Conservation (phyloP, 2,113 vertebrate genomes). For the Pyxicephalus adspersus region DNA sequence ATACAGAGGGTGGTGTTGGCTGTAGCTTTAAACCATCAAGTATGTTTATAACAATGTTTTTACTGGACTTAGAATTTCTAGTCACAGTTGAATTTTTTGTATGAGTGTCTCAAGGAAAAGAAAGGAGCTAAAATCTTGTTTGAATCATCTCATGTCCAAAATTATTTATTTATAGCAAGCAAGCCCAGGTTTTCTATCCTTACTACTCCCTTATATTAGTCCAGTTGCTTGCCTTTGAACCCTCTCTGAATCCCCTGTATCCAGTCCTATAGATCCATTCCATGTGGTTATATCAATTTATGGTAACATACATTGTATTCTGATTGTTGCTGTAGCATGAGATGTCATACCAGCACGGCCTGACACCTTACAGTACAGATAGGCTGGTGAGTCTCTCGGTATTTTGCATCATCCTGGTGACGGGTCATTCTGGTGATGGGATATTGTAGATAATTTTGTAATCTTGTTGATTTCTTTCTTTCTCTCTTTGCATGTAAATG, state of each 20-base stretch:
- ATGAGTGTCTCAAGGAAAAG: too few species aligned
- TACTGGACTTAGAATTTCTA: too few species aligned
- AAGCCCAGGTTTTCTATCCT: neutral
- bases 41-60: too few species aligned
- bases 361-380: constrained; percentile 45
- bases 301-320: constrained; percentile 38
- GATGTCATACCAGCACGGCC: constrained; percentile 28
- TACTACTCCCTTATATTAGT: neutral
- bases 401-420: constrained; percentile 2
- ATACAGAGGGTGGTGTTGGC: too few species aligned
- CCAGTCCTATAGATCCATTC: too few species aligned
- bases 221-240: too few species aligned
- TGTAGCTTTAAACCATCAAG: too few species aligned
- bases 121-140: too few species aligned
- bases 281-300: neutral
- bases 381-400: constrained; percentile 41
- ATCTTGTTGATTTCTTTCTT: too few species aligned
- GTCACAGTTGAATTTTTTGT: too few species aligned
- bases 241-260: too few species aligned
- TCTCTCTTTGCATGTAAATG: too few species aligned
- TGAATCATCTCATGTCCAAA: neutral
- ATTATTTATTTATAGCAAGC: neutral
- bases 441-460: neutral
- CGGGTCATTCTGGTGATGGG: constrained; percentile 26
- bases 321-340: constrained; percentile 51